A percentile compares a stretch with the other conserved stretches of the same genome.
Evolutionary conservation across 2,888 invertebrate genomes (phyloP).

Genomic region (Hydroisotoma schaefferi): DNA sequence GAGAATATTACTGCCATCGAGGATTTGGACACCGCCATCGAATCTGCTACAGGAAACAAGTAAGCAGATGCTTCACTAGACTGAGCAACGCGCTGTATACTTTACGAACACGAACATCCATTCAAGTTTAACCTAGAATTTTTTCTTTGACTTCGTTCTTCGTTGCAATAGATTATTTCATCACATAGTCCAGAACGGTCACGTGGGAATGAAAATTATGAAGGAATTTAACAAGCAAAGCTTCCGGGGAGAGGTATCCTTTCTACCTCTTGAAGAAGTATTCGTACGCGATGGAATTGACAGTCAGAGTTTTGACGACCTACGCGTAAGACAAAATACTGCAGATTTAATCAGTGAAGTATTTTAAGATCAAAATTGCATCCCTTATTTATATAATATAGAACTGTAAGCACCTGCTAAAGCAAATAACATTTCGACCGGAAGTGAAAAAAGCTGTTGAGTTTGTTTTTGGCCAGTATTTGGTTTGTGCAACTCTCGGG

Average conservation of each 20-base stretch:
- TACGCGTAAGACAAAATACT: constrained; percentile 4
- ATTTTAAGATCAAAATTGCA: no score
- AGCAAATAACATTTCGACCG: not conserved
- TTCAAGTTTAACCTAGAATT: not conserved
- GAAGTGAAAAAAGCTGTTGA: constrained; percentile 30
- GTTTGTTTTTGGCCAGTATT: constrained; percentile 56
- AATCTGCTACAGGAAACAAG: constrained; percentile 30
- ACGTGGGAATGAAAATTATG: constrained; percentile 24
- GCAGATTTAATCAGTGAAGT: no score
- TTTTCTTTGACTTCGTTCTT: not conserved
- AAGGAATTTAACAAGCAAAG: constrained; percentile 31
- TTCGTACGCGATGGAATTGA: not conserved
- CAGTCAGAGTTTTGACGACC: not conserved
- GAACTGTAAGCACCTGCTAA: no score
- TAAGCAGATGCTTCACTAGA: not conserved
- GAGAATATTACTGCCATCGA: constrained; percentile 30
- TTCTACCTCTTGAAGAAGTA: constrained; percentile 23
- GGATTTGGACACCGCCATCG: constrained; percentile 24
- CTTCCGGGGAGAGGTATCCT: constrained; percentile 26
- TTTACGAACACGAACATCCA: not conserved
- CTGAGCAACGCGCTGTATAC: not conserved
- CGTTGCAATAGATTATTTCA: constrained; percentile 14
- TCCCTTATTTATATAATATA: no score
- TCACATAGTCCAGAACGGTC: constrained; percentile 29
- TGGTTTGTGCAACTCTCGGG: constrained; percentile 55